phyloP scores from a whole-genome alignment of 1,140 invertebrate species.

The Drosophila varians region DNA sequence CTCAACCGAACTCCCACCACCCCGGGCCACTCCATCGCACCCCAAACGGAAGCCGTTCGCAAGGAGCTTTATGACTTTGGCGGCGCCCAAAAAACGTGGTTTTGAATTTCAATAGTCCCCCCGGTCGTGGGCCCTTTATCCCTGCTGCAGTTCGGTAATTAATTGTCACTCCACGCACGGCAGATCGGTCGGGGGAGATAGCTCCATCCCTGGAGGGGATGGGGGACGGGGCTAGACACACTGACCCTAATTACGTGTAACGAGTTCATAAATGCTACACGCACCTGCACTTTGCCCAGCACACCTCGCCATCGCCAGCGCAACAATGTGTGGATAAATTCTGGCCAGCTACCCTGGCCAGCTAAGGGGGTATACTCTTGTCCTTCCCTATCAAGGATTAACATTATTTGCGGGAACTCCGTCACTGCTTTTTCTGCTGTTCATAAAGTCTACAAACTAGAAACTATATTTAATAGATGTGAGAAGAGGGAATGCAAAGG shows the following conservation, averaged over 20 bases:
- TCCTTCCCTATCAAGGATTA: too few species aligned
- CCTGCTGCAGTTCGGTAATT: slow-evolving; percentile 54
- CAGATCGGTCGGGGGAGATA: slow-evolving; percentile 6
- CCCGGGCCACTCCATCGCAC: slow-evolving; percentile 54
- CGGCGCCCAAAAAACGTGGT: slow-evolving; percentile 47
- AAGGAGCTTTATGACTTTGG: slow-evolving; percentile 73
- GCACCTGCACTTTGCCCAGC: slow-evolving; percentile 55
- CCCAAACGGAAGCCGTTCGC: slow-evolving; percentile 62
- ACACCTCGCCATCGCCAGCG: slow-evolving; percentile 11
- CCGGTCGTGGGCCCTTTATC: too few species aligned
- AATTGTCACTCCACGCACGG: slow-evolving; percentile 50
- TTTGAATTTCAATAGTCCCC: slow-evolving; percentile 69
- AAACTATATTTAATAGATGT: too few species aligned
- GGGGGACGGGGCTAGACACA: slow-evolving; percentile 35
- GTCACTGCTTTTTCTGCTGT: too few species aligned
- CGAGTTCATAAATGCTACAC: slow-evolving; percentile 79
- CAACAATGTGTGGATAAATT: slow-evolving; percentile 37
- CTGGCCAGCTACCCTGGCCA: slow-evolving; percentile 23
- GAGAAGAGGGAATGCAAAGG: too few species aligned
- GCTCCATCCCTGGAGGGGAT: not conserved
- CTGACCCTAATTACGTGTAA: slow-evolving; percentile 81
- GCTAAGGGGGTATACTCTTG: not conserved
- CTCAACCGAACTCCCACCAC: slow-evolving; percentile 53
- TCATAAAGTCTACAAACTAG: not conserved
- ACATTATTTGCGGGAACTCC: too few species aligned